Evolutionary conservation across 2,888 invertebrate genomes (phyloP).

Genomic region (Xanthorhoe spadicearia): DNA sequence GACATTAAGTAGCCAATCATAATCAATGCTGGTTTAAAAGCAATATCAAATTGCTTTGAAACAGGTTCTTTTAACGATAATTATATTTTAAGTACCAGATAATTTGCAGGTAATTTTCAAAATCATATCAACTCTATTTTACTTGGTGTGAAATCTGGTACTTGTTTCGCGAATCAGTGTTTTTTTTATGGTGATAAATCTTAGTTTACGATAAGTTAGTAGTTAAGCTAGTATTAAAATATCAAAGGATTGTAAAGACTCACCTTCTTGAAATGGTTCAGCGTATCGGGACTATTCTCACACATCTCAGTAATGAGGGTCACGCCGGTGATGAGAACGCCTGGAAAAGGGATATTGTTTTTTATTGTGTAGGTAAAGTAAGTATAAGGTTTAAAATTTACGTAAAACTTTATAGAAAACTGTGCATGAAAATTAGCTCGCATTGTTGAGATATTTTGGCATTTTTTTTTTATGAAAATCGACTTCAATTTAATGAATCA

Average conservation of each 20-base stretch:
- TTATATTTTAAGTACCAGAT: no score
- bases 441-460: neutral
- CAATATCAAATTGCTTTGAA: no score
- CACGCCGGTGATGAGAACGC: slow-evolving; percentile 98
- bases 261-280: slow-evolving; percentile 99
- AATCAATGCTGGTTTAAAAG: neutral
- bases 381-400: slow-evolving; percentile 8
- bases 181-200: no score
- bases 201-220: no score
- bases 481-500: no score
- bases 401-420: neutral
- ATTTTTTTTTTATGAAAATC: neutral
- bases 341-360: slow-evolving; percentile 71
- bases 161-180: no score
- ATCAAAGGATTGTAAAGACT: neutral
- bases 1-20: neutral
- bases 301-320: slow-evolving; percentile 99
- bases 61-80: no score
- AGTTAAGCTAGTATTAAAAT: neutral
- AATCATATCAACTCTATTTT: no score
- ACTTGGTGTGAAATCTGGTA: no score
- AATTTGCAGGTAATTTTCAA: no score
- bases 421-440: neutral
- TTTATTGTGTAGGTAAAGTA: slow-evolving; percentile 6
- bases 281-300: slow-evolving; percentile 97